Evolutionary conservation across 2,797 vertebrate genomes (phyloP).

Genomic region (Ambastaia sidthimunki): DNA sequence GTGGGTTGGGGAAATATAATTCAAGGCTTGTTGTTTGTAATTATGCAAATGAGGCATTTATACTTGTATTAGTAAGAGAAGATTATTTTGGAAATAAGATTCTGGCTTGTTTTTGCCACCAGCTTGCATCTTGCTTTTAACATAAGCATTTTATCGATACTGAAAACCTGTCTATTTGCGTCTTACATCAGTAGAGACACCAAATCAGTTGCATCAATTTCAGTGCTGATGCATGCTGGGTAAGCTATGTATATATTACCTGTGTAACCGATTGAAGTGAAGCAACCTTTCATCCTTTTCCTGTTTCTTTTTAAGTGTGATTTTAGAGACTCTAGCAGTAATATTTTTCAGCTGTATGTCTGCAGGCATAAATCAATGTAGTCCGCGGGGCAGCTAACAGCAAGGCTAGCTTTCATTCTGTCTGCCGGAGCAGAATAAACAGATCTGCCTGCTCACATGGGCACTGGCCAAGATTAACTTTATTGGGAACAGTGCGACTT

Average conservation of each 20-base stretch:
- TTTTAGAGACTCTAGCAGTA: slow-evolving; percentile 53
- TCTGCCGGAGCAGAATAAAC: slow-evolving; percentile 58
- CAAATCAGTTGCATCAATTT: not conserved
- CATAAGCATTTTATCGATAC: not conserved
- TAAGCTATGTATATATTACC: slow-evolving; percentile 13
- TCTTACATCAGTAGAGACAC: not conserved
- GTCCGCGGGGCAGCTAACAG: slow-evolving; percentile 38
- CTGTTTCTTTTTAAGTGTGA: slow-evolving; percentile 44
- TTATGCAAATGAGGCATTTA: not conserved
- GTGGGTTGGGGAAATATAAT: not conserved
- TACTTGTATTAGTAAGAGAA: not conserved
- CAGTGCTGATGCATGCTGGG: not conserved
- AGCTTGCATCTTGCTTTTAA: not conserved
- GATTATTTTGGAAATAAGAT: not conserved
- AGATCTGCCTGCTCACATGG: slow-evolving; percentile 57
- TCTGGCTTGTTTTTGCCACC: not conserved
- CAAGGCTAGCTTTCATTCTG: slow-evolving; percentile 48
- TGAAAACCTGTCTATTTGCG: not conserved
- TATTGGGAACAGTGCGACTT: slow-evolving; percentile 66
- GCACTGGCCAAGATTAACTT: slow-evolving; percentile 67
- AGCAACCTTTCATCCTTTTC: slow-evolving; percentile 34
- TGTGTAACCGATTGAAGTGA: not conserved
- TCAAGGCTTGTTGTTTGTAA: not conserved
- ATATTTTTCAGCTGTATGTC: slow-evolving; percentile 56
- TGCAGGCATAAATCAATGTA: slow-evolving; percentile 54